phyloP scores from a whole-genome alignment of 35 echinoderm and acorn worm genomes.

The Patiria miniata region DNA sequence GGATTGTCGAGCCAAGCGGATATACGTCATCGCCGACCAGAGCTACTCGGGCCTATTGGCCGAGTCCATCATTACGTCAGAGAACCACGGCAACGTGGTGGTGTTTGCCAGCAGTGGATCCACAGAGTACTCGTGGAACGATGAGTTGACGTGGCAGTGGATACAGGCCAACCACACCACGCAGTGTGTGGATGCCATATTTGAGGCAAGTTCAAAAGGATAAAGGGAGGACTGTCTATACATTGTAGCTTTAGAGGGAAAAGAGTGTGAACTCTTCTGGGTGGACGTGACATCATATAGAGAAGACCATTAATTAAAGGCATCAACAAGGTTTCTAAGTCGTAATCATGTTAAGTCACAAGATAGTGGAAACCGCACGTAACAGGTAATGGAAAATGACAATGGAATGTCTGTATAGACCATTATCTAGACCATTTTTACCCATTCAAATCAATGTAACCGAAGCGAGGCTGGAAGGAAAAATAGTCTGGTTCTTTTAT shows the following conservation, averaged over 20 bases:
- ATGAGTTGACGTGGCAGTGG: conserved; percentile 79
- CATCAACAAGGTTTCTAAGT: too few species aligned
- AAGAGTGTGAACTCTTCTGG: not conserved
- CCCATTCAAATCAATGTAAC: too few species aligned
- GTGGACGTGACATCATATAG: not conserved
- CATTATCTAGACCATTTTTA: too few species aligned
- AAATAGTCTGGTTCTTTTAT: too few species aligned
- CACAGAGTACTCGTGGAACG: conserved; percentile 85
- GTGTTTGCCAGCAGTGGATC: conserved; percentile 83
- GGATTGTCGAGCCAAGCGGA: conserved; percentile 68
- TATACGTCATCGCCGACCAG: conserved; percentile 92
- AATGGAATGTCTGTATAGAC: too few species aligned
- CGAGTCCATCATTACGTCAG: conserved; percentile 10
- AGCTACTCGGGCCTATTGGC: conserved; percentile 87
- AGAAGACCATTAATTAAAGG: too few species aligned
- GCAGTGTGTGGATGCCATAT: conserved; percentile 69
- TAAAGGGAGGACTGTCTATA: too few species aligned
- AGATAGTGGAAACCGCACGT: too few species aligned
- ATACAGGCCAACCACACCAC: conserved; percentile 74
- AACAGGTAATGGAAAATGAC: too few species aligned
- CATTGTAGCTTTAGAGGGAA: not conserved
- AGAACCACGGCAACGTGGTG: conserved; percentile 44
- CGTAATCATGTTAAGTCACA: too few species aligned
- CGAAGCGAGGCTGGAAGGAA: too few species aligned
- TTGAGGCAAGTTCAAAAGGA: conserved; percentile 46